Evolutionary conservation across 1,140 invertebrate genomes (phyloP), one percentile per base, ranked within the genome.

Genomic region (Lucilia cuprina): DNA sequence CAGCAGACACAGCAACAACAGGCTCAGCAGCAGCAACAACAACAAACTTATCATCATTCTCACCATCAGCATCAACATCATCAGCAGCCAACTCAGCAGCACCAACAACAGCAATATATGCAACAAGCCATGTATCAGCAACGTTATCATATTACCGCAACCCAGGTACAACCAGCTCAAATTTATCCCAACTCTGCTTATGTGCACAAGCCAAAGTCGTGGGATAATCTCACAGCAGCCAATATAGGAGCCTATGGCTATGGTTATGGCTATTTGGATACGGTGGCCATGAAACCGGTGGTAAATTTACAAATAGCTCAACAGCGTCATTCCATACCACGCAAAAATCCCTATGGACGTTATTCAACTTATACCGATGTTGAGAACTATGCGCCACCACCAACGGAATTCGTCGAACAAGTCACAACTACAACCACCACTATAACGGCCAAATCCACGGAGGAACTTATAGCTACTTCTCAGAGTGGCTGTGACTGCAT

Each of bases 201-300:
- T 85, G 91, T 90, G 70, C 88, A 93, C 60, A 94, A 97, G 87
- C 96, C 96, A 5, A 96, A 97, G 88, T 97, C 96, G 0, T 97
- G 96, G 96, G 96, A 97, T 87, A 97, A 97, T 92, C 91, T 97
- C 25, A 95, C 95, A 0, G 96, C 95, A 1, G 96, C 96, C 92
- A 94, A 95, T 2, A 95, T 96, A 83, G 95, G 96, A 13, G 96
- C 95, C 0, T 96, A 96, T 86, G 95, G 96, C 30, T 96, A 96
- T 86, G 96, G 96, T 5, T 97, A 96, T 87, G 96, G 96, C 2
- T 97, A 96, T 86, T 90, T 96, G 49, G 95, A 96, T 86, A 94
- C 94, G 0, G 92, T 92, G 10, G 91, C 92, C 0, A 92, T 93
- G 41, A 94, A 94, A 83, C 82, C 93, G 84, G 85, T 87, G 90